These are phyloP conservation scores for Chrysolina americana DNA, from an alignment of 2,888 invertebrate genomes.

Conservation along the genomic window DNA sequence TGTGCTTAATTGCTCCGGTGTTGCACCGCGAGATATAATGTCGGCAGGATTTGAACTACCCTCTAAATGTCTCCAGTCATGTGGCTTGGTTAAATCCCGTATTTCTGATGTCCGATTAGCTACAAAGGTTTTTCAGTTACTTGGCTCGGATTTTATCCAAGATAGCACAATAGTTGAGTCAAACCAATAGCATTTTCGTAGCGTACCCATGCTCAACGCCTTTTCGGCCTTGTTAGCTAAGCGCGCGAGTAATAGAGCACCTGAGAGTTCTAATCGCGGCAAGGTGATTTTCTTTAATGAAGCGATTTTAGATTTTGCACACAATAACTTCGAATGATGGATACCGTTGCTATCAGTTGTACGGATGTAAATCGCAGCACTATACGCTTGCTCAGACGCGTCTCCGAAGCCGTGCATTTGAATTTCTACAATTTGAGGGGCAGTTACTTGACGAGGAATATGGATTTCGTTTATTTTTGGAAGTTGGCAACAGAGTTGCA, in stretches of 20 bases:
- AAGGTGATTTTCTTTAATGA: conserved; percentile 42
- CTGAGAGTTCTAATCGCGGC: conserved; percentile 42
- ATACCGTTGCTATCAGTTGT: conserved; percentile 29
- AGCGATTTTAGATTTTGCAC: conserved; percentile 40
- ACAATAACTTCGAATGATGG: conserved; percentile 35
- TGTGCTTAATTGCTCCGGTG: not conserved
- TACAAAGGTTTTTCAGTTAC: conserved; percentile 48
- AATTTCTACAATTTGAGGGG: conserved; percentile 21
- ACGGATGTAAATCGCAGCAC: conserved; percentile 42
- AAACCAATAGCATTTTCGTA: conserved; percentile 25
- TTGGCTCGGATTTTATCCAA: conserved; percentile 45
- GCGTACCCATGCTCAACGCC: conserved; percentile 17
- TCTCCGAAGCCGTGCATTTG: conserved; percentile 51
- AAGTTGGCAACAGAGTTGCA: conserved; percentile 14
- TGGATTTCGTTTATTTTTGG: conserved; percentile 12
- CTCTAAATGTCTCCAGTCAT: conserved; percentile 57
- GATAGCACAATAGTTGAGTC: conserved; percentile 40
- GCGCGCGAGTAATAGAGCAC: conserved; percentile 38
- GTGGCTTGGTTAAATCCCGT: conserved; percentile 35
- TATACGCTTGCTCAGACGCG: conserved; percentile 43
- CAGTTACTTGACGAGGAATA: conserved; percentile 37
- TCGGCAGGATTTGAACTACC: conserved; percentile 59
- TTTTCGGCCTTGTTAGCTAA: conserved; percentile 31
- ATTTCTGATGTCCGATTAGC: conserved; percentile 59
- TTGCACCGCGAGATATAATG: conserved; percentile 56